These are phyloP conservation scores for Nasua narica DNA, from an alignment of 2,797 vertebrate species.

Conservation along the genomic window DNA sequence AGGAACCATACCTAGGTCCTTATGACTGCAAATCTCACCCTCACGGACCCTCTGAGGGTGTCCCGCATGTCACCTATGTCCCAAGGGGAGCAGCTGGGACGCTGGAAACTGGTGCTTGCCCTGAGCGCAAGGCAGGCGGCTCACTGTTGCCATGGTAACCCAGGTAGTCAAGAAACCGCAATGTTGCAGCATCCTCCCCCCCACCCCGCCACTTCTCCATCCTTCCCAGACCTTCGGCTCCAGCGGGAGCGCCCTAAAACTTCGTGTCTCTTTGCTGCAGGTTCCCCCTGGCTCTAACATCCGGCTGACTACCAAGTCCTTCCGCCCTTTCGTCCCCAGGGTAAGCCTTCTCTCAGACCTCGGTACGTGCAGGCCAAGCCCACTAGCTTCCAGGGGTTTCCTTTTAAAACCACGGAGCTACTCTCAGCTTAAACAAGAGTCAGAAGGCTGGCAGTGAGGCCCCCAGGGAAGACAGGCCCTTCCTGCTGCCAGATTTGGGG, in stretches of 20 bases:
- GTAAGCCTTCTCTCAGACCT: slow-evolving; percentile 66
- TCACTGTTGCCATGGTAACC: neutral
- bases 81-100: neutral
- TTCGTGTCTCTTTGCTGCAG: slow-evolving; percentile 59
- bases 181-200: neutral
- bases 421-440: neutral
- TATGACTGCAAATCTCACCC: neutral
- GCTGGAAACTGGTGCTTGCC: neutral
- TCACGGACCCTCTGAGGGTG: neutral
- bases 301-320: slow-evolving; percentile 79
- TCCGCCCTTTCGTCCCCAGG: slow-evolving; percentile 80
- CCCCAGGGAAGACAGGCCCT: neutral
- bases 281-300: slow-evolving; percentile 63
- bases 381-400: neutral
- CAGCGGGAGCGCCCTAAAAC: neutral
- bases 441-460: neutral
- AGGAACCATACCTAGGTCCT: neutral
- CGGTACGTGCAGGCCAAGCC: neutral
- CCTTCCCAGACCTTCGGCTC: neutral
- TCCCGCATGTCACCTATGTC: neutral
- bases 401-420: neutral
- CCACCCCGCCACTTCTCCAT: neutral
- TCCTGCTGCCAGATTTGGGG: neutral
- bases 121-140: neutral
- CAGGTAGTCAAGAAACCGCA: neutral